A percentile compares a stretch with the other conserved stretches of the same genome.
Conservation (phyloP, 2,113 vertebrate genomes). For the Formicarius rufipectus region DNA sequence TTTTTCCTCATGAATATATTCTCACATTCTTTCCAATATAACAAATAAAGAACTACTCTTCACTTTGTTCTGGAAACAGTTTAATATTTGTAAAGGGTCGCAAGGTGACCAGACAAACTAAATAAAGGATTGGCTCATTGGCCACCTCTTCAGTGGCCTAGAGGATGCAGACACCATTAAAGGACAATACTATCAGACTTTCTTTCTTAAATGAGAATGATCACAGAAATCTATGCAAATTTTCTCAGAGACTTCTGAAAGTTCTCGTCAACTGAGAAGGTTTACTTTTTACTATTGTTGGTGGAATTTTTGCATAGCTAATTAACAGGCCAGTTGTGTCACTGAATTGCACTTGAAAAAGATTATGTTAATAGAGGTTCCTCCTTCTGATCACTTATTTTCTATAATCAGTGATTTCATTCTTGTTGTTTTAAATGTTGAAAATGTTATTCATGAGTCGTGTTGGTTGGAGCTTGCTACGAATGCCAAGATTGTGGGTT, state of each 20-base stretch:
- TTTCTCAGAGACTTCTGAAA: background rate
- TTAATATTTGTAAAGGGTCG: background rate
- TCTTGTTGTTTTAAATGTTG: background rate
- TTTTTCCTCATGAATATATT: background rate
- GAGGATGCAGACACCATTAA: background rate
- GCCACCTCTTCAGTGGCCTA: background rate
- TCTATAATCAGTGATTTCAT: background rate
- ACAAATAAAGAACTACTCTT: background rate
- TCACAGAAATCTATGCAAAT: background rate
- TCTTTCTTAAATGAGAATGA: background rate
- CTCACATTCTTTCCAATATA: background rate
- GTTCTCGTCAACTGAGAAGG: background rate
- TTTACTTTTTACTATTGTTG: background rate
- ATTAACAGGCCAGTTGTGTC: background rate
- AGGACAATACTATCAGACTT: background rate
- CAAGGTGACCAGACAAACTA: background rate
- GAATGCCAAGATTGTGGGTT: background rate
- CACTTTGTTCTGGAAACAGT: background rate
- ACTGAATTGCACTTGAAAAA: background rate
- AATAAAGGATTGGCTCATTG: background rate
- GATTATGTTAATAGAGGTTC: background rate
- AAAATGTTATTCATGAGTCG: background rate
- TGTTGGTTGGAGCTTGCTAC: background rate
- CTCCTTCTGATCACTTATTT: background rate
- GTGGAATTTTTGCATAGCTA: background rate